Evolutionary conservation across 2,888 invertebrate genomes (phyloP), one percentile per base, ranked within the genome.

Genomic region (Aphidius colemani): DNA sequence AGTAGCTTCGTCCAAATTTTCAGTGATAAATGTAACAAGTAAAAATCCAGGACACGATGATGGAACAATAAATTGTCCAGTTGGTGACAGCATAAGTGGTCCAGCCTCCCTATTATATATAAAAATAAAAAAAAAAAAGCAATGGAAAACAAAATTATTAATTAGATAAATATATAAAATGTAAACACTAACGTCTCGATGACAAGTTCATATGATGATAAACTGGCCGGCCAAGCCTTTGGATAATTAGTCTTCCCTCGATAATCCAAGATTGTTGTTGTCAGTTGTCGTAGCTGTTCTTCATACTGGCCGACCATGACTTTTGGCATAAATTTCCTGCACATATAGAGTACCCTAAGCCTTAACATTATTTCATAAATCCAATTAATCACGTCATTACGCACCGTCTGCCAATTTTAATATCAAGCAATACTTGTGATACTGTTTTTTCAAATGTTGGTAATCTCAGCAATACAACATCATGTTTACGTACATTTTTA

Each of bases 31-130:
- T 74, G 89, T 90, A 11, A 96, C 88, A 60, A 96, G 85, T 69
- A 96, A 88, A 71, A 90, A 89, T 0, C 95, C 93, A 0, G 96
- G 96, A 76, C 96, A 93, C 0, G 95, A 94, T 0, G 95, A 91
- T 10, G 97, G 96, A 1, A 94, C 92, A 67, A 96, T 93, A 75
- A 96, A 92, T 83, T 96, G 95, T 4, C 96, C 97, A 4, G 94
- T 94, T 0, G 95, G 95, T 9, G 95, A 95, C 41, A 97, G 87
- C 92, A 95, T 96, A 63, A 97, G 79, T 0, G 96, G 96, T 1
- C 96, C 96, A 5, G 96, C 93, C 81, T 95, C 96, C 30, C 96
- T 96, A 83, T 13, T 44, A 48, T 18, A n/a, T 41, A 9, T 39
- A 30, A 30, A 5, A 30, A 30, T 30, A 30, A 30, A 30, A 30